Percentiles rank a stretch among this genome's conserved stretches.
Evolutionary conservation across 2,797 vertebrate species (phyloP).

Genomic region (Lithobates sylvaticus): DNA sequence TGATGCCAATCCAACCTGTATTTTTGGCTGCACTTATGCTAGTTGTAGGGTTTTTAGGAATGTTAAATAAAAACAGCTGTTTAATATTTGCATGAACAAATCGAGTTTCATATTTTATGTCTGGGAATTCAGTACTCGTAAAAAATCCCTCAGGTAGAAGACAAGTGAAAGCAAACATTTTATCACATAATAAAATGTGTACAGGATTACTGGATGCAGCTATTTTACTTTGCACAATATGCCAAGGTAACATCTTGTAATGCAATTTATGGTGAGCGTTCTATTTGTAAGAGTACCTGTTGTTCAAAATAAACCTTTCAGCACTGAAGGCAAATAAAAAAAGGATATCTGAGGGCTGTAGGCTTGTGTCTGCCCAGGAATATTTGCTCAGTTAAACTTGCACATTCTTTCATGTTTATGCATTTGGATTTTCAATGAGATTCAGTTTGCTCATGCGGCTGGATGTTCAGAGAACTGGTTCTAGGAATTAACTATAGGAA

Average conservation of each 20-base stretch:
- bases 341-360: background rate
- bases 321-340: constrained; percentile 6
- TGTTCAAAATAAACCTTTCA: constrained; percentile 24
- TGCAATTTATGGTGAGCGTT: constrained; percentile 33
- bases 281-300: constrained; percentile 34
- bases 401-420: background rate
- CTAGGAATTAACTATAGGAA: too few relatives aligned
- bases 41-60: background rate
- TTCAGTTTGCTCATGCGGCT: background rate
- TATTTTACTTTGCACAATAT: constrained; percentile 45
- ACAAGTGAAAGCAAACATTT: constrained; percentile 52
- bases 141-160: constrained; percentile 51
- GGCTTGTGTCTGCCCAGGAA: background rate
- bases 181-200: constrained; percentile 54
- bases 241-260: constrained; percentile 35
- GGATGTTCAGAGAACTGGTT: background rate
- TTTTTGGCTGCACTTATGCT: background rate
- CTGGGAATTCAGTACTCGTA: constrained; percentile 20
- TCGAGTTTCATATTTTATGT: constrained; percentile 51
- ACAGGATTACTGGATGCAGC: constrained; percentile 31
- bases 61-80: constrained; percentile 43
- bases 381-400: constrained; percentile 4
- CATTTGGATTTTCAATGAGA: background rate
- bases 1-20: background rate
- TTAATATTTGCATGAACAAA: constrained; percentile 53